phyloP scores from a whole-genome alignment of 2,797 vertebrate genomes.

The Hoplostethus atlanticus region DNA sequence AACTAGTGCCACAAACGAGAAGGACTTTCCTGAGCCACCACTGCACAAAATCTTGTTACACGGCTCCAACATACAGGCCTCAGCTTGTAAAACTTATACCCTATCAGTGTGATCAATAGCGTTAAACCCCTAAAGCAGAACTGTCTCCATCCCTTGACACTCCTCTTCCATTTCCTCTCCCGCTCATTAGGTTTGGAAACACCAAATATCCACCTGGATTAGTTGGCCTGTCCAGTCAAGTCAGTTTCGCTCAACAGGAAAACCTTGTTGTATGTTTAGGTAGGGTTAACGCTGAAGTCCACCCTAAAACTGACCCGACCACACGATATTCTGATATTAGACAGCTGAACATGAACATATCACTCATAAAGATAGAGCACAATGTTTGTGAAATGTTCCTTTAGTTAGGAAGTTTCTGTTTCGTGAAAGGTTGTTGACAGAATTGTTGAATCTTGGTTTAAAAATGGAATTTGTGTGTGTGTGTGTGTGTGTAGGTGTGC shows the following conservation, averaged over 20 bases:
- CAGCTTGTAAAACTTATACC: constrained; percentile 37
- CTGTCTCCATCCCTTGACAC: constrained; percentile 22
- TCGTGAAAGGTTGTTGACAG: constrained; percentile 1
- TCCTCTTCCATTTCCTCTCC: constrained; percentile 41
- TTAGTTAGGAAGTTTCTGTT: not conserved
- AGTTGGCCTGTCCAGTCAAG: constrained; percentile 13
- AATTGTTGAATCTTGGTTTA: constrained; percentile 34
- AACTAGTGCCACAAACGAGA: not conserved
- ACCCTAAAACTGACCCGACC: constrained; percentile 10
- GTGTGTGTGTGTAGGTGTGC: not conserved
- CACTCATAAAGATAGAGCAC: not conserved
- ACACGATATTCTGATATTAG: constrained; percentile 21
- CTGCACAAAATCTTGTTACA: not conserved
- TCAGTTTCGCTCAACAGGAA: constrained; percentile 23
- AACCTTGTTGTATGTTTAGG: constrained; percentile 33
- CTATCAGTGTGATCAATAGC: constrained; percentile 58
- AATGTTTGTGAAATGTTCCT: too few species aligned
- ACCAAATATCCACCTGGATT: constrained; percentile 61
- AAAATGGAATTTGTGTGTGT: constrained; percentile 27
- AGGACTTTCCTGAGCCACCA: not conserved
- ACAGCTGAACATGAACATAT: constrained; percentile 20
- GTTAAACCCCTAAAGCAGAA: constrained; percentile 46
- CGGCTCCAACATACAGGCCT: constrained; percentile 11
- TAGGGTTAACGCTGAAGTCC: constrained; percentile 24
- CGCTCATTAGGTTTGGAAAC: constrained; percentile 38